Evolutionary conservation across 2,113 vertebrate genomes (phyloP), one percentile per base, ranked within the genome.

Genomic region (Phalacrocorax pelagicus): DNA sequence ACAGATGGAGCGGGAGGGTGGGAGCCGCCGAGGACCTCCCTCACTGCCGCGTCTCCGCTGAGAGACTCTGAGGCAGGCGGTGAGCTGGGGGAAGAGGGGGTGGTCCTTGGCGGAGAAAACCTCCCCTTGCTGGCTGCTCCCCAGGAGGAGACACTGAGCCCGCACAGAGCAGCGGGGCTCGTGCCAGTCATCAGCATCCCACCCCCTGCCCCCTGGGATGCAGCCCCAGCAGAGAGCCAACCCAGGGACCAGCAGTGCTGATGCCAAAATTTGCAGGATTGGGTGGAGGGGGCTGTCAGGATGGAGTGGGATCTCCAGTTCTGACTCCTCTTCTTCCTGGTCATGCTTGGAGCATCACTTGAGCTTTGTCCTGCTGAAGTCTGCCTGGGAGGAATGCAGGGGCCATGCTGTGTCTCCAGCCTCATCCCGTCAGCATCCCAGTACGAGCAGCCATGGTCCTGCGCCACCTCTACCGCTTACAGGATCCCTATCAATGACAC

Each of bases 81-180:
- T 3, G 34, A 80, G 86, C 88, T 63, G 73, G 57, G 59, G 74
- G 85, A 96, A 78, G 89, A 95, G 86, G 91, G 86, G 96, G 96
- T 92, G 95, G 95, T 97, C 93, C 95, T 96, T 95, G 94, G 89
- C 12, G 16, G 52, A 94, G 77, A 61, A 90, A 96, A 89, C 88
- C 96, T 94, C 88, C 93, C 95, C 86, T 94, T 3, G 81, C 75
- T 95, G 95, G 86, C 95, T 86, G 92, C 47, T 86, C 44, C 88
- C 83, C 92, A 88, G 79, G 75, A 94, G 81, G 40, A 92, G 47
- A 86, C 46, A 83, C 61, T 0, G 4, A 89, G 78, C 70, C 57
- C 0, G 15, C 44, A 15, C 2, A 3, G 93, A 90, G 7, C 62
- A 92, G 85, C 0, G 0, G 44, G 54, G 90, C 47, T 61, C 29